phyloP scores from a whole-genome alignment of 2,113 vertebrate species.

The Dromiciops gliroides region DNA sequence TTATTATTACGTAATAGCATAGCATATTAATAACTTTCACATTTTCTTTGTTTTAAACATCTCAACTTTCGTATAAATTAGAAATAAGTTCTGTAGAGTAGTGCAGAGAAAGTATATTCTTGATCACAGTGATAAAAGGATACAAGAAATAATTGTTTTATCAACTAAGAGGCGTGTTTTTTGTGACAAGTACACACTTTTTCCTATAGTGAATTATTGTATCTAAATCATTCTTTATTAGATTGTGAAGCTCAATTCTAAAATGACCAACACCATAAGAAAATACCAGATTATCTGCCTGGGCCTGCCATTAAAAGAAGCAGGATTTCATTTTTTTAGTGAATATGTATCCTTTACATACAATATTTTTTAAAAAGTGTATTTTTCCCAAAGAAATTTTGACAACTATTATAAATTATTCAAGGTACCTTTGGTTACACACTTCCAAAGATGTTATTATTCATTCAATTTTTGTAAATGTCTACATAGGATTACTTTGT shows the following conservation, averaged over 20 bases:
- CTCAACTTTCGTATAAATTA: background rate
- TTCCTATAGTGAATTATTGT: background rate
- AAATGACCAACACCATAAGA: slow-evolving; percentile 7
- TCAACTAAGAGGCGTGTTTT: background rate
- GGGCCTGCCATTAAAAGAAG: background rate
- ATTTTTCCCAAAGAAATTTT: background rate
- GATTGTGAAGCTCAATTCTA: background rate
- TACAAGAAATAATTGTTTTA: background rate
- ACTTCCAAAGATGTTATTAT: background rate
- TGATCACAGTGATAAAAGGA: background rate
- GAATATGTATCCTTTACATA: slow-evolving; percentile 3
- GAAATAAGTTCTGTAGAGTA: background rate
- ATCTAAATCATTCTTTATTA: slow-evolving; percentile 41
- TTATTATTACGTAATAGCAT: too few relatives aligned
- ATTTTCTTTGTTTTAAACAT: background rate
- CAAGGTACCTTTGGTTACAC: background rate
- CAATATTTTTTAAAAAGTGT: background rate
- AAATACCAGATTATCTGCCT: background rate
- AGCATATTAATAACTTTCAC: background rate
- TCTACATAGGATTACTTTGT: background rate
- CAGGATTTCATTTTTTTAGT: background rate
- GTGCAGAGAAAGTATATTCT: background rate
- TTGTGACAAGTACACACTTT: slow-evolving; percentile 5
- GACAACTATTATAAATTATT: background rate
- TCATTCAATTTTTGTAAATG: slow-evolving; percentile 34